phyloP scores from a whole-genome alignment of 2,888 invertebrate species.

The Apamea crenata region DNA sequence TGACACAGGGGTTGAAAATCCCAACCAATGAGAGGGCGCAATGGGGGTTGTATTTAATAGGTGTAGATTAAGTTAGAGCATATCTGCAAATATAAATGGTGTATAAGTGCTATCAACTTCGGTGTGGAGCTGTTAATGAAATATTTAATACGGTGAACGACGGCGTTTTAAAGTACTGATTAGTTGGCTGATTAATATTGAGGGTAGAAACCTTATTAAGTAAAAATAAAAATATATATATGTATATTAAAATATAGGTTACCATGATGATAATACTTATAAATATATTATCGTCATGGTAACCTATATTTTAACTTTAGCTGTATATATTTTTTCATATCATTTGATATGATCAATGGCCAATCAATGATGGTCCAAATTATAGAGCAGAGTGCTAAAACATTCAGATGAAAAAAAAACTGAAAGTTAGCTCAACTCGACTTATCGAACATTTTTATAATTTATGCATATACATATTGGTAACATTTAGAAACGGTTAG shows the following conservation, averaged over 20 bases:
- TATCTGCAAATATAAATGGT: constrained; percentile 83
- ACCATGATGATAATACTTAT: background rate
- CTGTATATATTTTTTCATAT: too few species aligned
- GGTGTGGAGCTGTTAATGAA: constrained; percentile 81
- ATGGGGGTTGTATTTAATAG: constrained; percentile 85
- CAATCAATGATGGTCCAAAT: background rate
- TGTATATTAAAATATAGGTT: background rate
- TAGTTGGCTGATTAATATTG: constrained; percentile 44
- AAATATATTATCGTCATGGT: too few species aligned
- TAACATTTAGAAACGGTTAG: too few species aligned
- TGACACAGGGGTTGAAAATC: constrained; percentile 83
- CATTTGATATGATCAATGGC: background rate
- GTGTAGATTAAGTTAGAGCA: constrained; percentile 89
- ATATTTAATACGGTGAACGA: constrained; percentile 71
- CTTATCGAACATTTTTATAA: too few species aligned
- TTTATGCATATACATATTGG: too few species aligned
- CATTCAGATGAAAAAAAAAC: too few species aligned
- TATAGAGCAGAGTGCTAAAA: background rate
- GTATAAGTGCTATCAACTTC: constrained; percentile 83
- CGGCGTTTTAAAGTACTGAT: constrained; percentile 52
- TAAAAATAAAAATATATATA: background rate
- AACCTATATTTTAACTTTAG: too few species aligned
- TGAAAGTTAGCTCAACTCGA: background rate
- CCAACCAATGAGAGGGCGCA: constrained; percentile 79
- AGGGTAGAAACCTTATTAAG: background rate